Evolutionary conservation across 1,140 invertebrate species (phyloP).

Genomic region (Dendrolimus kikuchii): DNA sequence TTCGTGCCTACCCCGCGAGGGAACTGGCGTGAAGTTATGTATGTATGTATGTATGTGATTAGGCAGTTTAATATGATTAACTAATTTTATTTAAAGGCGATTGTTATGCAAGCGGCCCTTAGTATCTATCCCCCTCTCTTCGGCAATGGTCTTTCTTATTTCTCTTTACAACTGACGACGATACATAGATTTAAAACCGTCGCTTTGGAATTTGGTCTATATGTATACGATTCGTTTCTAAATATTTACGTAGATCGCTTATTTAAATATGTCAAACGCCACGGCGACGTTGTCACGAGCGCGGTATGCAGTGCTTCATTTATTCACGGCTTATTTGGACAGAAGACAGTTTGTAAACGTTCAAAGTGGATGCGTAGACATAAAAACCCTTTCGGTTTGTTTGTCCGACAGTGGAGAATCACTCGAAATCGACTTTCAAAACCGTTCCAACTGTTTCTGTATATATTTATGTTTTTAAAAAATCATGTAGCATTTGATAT

Average conservation of each 20-base stretch:
- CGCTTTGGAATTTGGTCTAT: no score
- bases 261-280: constrained; percentile 9
- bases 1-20: no score
- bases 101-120: no score
- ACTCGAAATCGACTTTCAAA: background rate
- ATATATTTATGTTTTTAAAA: background rate
- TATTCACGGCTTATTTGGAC: constrained; percentile 5
- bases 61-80: no score
- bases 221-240: constrained; percentile 2
- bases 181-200: no score
- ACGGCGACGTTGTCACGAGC: constrained; percentile 7
- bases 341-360: background rate
- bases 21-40: no score
- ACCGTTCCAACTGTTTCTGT: background rate
- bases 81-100: no score
- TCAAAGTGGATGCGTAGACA: constrained; percentile 1
- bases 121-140: no score
- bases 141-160: no score
- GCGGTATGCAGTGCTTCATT: constrained; percentile 2
- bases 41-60: no score
- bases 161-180: no score
- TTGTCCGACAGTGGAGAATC: background rate
- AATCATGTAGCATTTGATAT: background rate
- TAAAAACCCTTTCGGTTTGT: constrained; percentile 4
- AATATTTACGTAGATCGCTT: constrained; percentile 8